Conservation (phyloP, 2,797 vertebrate genomes). For the Babyrousa celebensis region DNA sequence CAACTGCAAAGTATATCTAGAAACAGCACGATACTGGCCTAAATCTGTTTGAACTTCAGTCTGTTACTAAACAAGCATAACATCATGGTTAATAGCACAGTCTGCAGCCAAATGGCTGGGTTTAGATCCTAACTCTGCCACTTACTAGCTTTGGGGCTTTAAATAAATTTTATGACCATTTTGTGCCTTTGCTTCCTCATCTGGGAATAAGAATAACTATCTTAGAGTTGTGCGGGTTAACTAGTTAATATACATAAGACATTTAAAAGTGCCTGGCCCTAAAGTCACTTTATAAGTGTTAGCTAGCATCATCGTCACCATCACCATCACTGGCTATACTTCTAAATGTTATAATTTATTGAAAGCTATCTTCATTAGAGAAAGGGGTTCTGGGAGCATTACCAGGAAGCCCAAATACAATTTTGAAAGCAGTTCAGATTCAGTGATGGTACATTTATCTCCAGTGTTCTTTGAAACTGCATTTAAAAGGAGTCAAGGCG, state of each 20-base stretch:
- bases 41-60: neutral
- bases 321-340: neutral
- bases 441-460: neutral
- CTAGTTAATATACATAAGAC: neutral
- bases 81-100: neutral
- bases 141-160: neutral
- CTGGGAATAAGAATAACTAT: slow-evolving; percentile 16
- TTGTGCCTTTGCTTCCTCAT: slow-evolving; percentile 2
- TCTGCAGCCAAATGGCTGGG: neutral
- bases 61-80: neutral
- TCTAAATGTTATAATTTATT: neutral
- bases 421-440: slow-evolving; percentile 32
- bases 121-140: neutral
- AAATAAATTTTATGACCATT: neutral
- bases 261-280: slow-evolving; percentile 30
- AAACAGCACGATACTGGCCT: neutral
- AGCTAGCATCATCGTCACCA: neutral
- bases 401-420: slow-evolving; percentile 29
- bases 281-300: slow-evolving; percentile 9
- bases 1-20: neutral
- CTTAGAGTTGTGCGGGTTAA: slow-evolving; percentile 38
- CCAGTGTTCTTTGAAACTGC: slow-evolving; percentile 18
- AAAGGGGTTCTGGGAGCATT: slow-evolving; percentile 11
- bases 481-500: neutral
- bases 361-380: slow-evolving; percentile 30